Evolutionary conservation across 1,140 invertebrate species (phyloP).

Genomic region (Drosophila repletoides): DNA sequence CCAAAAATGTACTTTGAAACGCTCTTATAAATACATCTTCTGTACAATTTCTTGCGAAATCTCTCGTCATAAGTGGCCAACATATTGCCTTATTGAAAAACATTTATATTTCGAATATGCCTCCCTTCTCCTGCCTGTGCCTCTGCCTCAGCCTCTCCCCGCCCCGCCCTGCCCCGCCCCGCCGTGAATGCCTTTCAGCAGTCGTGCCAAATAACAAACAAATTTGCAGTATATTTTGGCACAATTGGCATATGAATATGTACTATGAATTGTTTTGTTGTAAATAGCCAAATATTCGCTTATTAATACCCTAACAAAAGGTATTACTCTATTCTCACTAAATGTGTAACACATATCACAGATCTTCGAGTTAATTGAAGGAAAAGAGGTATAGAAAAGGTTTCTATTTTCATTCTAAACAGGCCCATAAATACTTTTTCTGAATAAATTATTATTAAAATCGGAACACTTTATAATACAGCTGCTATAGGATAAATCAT

Average conservation of each 20-base stretch:
- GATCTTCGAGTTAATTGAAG: no score
- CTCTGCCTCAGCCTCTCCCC: no score
- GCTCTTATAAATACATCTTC: conserved; percentile 12
- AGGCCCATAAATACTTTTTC: no score
- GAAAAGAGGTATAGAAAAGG: no score
- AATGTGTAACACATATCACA: not conserved
- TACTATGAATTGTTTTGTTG: not conserved
- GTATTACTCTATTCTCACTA: not conserved
- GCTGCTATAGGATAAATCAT: no score
- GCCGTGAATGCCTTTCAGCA: not conserved
- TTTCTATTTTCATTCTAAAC: no score
- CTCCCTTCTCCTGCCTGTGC: no score
- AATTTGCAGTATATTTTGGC: conserved; percentile 10
- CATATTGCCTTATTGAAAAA: conserved; percentile 43
- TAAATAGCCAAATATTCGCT: not conserved
- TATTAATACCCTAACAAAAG: not conserved
- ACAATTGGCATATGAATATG: conserved; percentile 2
- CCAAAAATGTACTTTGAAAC: conserved; percentile 35
- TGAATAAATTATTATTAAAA: no score
- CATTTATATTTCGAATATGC: conserved; percentile 40
- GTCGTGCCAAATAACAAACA: conserved; percentile 21
- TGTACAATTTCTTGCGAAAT: conserved; percentile 34
- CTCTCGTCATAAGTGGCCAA: conserved; percentile 47
- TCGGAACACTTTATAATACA: no score
- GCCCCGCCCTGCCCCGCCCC: not conserved